phyloP scores from a whole-genome alignment of 1,140 invertebrate genomes.

The Episyrphus balteatus region DNA sequence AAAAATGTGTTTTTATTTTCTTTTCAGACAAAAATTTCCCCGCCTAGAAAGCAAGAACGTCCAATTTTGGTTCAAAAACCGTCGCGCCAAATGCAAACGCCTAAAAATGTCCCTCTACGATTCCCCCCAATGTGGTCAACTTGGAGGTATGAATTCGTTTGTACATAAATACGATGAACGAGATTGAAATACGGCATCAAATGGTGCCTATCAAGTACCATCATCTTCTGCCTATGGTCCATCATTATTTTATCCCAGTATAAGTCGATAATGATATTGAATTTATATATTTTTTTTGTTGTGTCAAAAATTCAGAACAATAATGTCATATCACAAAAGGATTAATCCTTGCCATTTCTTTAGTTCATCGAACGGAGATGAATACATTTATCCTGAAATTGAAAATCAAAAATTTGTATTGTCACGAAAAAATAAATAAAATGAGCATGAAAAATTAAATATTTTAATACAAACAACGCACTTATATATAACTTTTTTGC shows the following conservation, averaged over 20 bases:
- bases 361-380: too few species aligned
- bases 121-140: conserved; percentile 41
- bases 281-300: too few species aligned
- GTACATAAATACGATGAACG: conserved; percentile 34
- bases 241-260: too few species aligned
- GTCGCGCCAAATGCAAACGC: conserved; percentile 89
- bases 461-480: neutral
- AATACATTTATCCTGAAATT: too few species aligned
- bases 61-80: conserved; percentile 95
- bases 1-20: too few species aligned
- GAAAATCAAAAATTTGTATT: too few species aligned
- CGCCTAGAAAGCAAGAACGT: conserved; percentile 95
- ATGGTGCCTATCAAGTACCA: neutral
- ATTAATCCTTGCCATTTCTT: too few species aligned
- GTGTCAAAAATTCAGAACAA: too few species aligned
- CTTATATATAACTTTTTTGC: neutral
- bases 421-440: too few species aligned
- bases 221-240: neutral
- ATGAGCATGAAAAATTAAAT: neutral
- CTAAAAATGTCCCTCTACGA: conserved; percentile 79
- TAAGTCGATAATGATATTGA: too few species aligned
- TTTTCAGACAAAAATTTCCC: conserved; percentile 80
- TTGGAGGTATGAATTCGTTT: conserved; percentile 21
- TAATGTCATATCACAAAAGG: too few species aligned
- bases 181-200: conserved; percentile 12